Evolutionary conservation across 2,888 invertebrate genomes (phyloP).

Genomic region (Acrobasis repandana): DNA sequence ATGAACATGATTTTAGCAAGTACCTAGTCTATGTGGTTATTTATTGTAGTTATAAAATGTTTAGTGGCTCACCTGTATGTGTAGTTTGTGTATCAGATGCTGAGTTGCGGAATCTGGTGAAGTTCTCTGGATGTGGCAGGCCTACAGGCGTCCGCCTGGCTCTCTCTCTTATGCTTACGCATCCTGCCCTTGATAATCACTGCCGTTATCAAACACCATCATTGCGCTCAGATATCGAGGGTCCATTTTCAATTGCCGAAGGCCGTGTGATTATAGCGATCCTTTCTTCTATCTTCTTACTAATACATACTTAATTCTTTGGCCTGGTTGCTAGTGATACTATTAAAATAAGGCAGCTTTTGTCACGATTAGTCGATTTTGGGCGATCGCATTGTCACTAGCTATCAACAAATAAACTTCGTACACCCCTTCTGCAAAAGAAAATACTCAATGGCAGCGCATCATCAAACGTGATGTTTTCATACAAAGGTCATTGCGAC

Average conservation of each 20-base stretch:
- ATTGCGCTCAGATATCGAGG: constrained; percentile 71
- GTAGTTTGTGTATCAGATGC: constrained; percentile 70
- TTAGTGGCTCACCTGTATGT: constrained; percentile 50
- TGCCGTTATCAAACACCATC: constrained; percentile 72
- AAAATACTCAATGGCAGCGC: constrained; percentile 46
- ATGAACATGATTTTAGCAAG: constrained; percentile 21
- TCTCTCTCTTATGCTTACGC: constrained; percentile 80
- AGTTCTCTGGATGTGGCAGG: constrained; percentile 68
- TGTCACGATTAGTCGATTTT: constrained; percentile 65
- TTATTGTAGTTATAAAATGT: neutral
- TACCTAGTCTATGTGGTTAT: constrained; percentile 11
- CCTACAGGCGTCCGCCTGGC: constrained; percentile 76
- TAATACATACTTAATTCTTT: constrained; percentile 80
- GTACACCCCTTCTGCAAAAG: constrained; percentile 78
- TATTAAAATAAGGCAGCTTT: constrained; percentile 58
- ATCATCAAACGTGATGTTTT: constrained; percentile 52
- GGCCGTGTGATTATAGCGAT: constrained; percentile 78
- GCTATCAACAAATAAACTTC: constrained; percentile 71
- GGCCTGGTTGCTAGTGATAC: constrained; percentile 75
- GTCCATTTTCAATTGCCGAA: constrained; percentile 80
- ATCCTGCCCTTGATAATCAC: constrained; percentile 73
- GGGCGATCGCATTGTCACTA: constrained; percentile 79
- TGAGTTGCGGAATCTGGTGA: constrained; percentile 58
- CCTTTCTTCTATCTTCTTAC: constrained; percentile 65
- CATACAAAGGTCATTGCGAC: constrained; percentile 59